Evolutionary conservation across 2,797 vertebrate species (phyloP).

Genomic region (Podargus strigoides): DNA sequence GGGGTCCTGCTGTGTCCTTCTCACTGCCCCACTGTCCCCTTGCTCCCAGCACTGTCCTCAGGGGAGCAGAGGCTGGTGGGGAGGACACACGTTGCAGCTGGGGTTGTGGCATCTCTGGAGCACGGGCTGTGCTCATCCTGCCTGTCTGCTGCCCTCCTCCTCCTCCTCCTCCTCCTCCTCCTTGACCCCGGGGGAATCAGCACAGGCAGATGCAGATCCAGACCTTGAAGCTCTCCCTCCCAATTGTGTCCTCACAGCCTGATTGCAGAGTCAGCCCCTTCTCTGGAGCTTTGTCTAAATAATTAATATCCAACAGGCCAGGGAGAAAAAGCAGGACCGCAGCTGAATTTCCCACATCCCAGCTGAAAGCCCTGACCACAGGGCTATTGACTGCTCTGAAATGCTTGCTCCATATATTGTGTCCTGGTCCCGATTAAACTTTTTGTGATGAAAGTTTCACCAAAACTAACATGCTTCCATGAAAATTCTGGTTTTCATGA

Average conservation of each 20-base stretch:
- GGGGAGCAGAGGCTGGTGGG: background rate
- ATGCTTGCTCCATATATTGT: background rate
- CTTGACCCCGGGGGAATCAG: accelerated
- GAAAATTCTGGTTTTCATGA: background rate
- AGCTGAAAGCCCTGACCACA: background rate
- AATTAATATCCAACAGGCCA: background rate
- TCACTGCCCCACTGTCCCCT: background rate
- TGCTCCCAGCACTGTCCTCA: accelerated
- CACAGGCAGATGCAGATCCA: background rate
- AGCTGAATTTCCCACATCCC: background rate
- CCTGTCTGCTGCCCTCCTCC: background rate
- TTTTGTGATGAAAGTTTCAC: background rate
- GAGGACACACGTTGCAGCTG: accelerated
- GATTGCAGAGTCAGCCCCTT: background rate
- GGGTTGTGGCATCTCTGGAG: background rate
- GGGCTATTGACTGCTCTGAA: background rate
- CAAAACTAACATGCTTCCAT: background rate
- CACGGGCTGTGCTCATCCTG: background rate
- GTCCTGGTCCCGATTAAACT: background rate
- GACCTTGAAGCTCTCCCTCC: background rate
- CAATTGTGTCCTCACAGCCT: background rate
- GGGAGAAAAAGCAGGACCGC: background rate
- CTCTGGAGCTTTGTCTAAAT: background rate
- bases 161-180: background rate
- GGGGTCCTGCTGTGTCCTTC: background rate